Evolutionary conservation across 2,888 invertebrate genomes (phyloP).

Genomic region (Mechanitis mazaeus): DNA sequence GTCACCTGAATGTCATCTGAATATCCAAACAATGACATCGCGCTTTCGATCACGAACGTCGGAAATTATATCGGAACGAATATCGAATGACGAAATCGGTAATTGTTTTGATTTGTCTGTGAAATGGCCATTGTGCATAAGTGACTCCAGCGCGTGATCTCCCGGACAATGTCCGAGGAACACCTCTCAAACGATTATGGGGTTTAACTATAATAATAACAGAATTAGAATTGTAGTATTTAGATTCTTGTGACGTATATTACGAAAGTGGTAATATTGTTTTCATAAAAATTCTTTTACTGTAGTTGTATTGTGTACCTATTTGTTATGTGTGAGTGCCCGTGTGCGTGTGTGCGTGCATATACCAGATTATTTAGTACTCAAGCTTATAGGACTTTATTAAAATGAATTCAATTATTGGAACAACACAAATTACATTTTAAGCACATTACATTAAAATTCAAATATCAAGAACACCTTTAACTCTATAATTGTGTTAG

Average conservation of each 20-base stretch:
- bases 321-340: too few relatives aligned
- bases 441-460: too few relatives aligned
- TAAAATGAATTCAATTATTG: too few relatives aligned
- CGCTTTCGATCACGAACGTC: constrained; percentile 50
- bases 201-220: neutral
- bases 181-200: constrained; percentile 7
- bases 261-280: too few relatives aligned
- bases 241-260: neutral
- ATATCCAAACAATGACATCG: constrained; percentile 35
- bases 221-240: neutral
- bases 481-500: neutral
- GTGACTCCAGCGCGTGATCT: constrained; percentile 56
- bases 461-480: too few relatives aligned
- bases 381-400: too few relatives aligned
- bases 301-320: too few relatives aligned
- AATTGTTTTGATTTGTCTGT: constrained; percentile 64
- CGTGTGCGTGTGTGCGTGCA: too few relatives aligned
- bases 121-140: constrained; percentile 61
- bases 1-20: constrained; percentile 1
- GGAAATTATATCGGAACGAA: constrained; percentile 71
- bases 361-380: too few relatives aligned
- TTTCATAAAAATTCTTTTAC: too few relatives aligned
- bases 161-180: constrained; percentile 21
- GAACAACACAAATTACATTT: too few relatives aligned
- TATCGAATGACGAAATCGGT: constrained; percentile 62